Percentiles rank a stretch among this genome's conserved stretches.
phyloP scores from a whole-genome alignment of 2,888 invertebrate genomes.

The Cylloceria caligata region DNA sequence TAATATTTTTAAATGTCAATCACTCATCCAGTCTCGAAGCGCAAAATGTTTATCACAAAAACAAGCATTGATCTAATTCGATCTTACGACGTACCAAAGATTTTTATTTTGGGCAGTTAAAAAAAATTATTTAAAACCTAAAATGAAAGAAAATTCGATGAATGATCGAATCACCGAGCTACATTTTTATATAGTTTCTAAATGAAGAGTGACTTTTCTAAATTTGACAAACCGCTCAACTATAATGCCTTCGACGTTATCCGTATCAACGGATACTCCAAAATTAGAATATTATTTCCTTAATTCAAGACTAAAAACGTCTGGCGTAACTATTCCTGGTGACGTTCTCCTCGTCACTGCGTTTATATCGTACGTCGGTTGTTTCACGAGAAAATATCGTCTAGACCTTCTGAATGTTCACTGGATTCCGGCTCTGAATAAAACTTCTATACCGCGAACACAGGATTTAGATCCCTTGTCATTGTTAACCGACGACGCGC shows the following conservation, averaged over 20 bases:
- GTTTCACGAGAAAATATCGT: slow-evolving; percentile 94
- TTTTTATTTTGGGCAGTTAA: too few relatives aligned
- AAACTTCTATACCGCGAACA: slow-evolving; percentile 91
- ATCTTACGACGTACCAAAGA: too few relatives aligned
- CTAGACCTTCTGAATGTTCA: slow-evolving; percentile 90
- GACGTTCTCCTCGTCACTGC: slow-evolving; percentile 95
- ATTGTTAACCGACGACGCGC: slow-evolving; percentile 96
- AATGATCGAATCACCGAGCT: too few relatives aligned
- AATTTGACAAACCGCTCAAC: neutral
- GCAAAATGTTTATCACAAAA: too few relatives aligned
- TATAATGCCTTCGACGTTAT: neutral
- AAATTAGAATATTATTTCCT: neutral
- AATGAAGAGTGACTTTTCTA: too few relatives aligned
- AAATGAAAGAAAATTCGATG: neutral
- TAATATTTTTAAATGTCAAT: neutral
- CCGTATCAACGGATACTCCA: neutral
- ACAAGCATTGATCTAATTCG: too few relatives aligned
- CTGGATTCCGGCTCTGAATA: slow-evolving; percentile 93
- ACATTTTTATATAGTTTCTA: too few relatives aligned
- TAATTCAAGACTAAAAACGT: slow-evolving; percentile 88
- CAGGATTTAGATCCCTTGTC: slow-evolving; percentile 92
- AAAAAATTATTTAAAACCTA: neutral
- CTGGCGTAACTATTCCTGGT: slow-evolving; percentile 93
- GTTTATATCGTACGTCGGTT: slow-evolving; percentile 97
- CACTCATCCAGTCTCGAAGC: too few relatives aligned